phyloP scores from a whole-genome alignment of 2,113 vertebrate genomes.

The Vidua macroura region DNA sequence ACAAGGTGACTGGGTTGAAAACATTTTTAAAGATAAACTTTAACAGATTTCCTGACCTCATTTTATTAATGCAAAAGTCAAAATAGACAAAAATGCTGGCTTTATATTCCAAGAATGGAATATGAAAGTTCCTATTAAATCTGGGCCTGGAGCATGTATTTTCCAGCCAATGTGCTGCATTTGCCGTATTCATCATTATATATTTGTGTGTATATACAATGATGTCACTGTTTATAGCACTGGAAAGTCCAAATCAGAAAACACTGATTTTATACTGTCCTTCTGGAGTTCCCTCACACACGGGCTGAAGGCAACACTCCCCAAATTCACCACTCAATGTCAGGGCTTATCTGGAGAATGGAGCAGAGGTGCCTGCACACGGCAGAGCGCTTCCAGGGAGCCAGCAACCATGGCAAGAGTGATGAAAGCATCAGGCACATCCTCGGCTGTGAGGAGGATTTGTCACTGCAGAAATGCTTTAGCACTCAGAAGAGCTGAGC shows the following conservation, averaged over 20 bases:
- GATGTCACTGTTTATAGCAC: constrained; percentile 21
- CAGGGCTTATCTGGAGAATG: background rate
- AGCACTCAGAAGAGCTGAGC: background rate
- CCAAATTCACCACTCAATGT: background rate
- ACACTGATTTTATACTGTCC: background rate
- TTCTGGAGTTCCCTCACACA: background rate
- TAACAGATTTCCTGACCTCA: constrained; percentile 49
- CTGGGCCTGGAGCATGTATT: background rate
- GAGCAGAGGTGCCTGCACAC: background rate
- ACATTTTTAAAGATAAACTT: constrained; percentile 49
- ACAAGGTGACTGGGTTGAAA: constrained; percentile 41
- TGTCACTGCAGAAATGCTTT: background rate
- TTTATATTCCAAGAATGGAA: constrained; percentile 10
- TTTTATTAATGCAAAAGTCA: constrained; percentile 43
- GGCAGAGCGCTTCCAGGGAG: fast-evolving
- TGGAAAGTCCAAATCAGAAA: background rate
- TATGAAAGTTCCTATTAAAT: constrained; percentile 16
- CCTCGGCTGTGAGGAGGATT: fast-evolving
- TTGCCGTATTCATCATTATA: background rate
- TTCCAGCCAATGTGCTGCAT: background rate
- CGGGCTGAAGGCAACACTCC: background rate
- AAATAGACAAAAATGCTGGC: constrained; percentile 12
- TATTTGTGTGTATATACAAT: background rate
- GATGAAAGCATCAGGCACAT: background rate
- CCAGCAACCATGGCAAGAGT: background rate